A percentile compares a stretch with the other conserved stretches of the same genome.
phyloP scores from a whole-genome alignment of 2,888 invertebrate genomes.

The Agrochola circellaris region DNA sequence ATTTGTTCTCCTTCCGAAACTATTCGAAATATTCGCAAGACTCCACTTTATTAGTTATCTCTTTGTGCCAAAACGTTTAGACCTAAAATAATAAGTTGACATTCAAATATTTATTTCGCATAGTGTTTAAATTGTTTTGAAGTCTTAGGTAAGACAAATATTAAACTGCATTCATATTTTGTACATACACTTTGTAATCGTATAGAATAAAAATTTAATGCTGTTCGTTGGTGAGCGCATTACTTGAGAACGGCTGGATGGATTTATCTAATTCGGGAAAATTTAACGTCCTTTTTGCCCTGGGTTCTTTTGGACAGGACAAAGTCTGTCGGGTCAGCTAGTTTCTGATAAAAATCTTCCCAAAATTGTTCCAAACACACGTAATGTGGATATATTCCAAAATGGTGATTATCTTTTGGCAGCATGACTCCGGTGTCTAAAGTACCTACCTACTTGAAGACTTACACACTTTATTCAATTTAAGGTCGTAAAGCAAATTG shows the following conservation, averaged over 20 bases:
- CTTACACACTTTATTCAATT: not conserved
- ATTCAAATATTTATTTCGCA: constrained; percentile 6
- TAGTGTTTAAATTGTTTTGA: constrained; percentile 6
- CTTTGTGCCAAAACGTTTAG: not conserved
- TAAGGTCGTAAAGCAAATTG: not conserved
- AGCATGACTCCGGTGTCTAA: not conserved
- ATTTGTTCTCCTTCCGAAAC: not conserved
- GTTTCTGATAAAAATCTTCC: not conserved
- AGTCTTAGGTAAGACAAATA: not conserved
- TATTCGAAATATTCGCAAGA: constrained; percentile 6
- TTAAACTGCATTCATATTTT: not conserved
- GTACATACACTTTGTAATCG: not conserved
- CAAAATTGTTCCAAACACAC: not conserved
- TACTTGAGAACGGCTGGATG: too few relatives aligned
- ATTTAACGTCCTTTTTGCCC: too few relatives aligned
- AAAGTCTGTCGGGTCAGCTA: too few relatives aligned
- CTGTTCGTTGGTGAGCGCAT: too few relatives aligned
- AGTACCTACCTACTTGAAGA: not conserved
- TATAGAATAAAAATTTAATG: too few relatives aligned
- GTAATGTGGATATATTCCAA: not conserved
- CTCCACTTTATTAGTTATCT: constrained; percentile 8
- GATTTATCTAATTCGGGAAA: too few relatives aligned
- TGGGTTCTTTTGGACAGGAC: too few relatives aligned
- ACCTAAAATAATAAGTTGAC: constrained; percentile 25
- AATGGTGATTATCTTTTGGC: not conserved